Base-by-base conservation (phyloP, 2,888 invertebrate species). In the Odontomyia ornata region DNA sequence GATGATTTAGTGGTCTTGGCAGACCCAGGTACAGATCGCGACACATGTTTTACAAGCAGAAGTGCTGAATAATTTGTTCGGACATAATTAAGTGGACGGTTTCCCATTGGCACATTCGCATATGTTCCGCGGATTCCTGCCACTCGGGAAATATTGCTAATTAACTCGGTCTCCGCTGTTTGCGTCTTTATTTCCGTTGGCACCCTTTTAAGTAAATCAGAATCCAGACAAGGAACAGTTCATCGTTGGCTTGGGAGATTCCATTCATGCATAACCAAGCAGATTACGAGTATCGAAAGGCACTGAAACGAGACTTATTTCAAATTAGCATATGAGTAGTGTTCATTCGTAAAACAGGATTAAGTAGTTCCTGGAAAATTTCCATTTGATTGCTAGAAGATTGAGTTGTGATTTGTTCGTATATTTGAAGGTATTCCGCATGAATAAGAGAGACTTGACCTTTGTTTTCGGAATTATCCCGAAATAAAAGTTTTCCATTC, bases 1-100 rank as follows among this genome's bases (percentile, higher is more conserved):
- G 36, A 57, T 73, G 73, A 73, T 73, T 60, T 79, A 76, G 57
- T 76, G 65, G 52, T 77, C 75, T 67, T 77, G 65, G 65, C 75
- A 52, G 47, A 21, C 43, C 21, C 23, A 43, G 62, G 36, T 79
- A 77, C 76, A 64, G 76, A 79, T 77, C 76, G 75, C 60, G 75
- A 76, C 77, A 79, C 18, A 77, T 79, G 79, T 77, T 77, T 62
- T 67, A 76, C 76, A 79, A 57, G 64, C 47, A 76, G 60, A 77
- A 76, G 75, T 79, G 77, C 77, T 79, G 75, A 77, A 76, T 79
- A 79, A 79, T 79, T 79, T 79, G 79, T 76, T 75, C 67, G 75
- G 69, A 75, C 76, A 73, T 79, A 79, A 79, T 79, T 79, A 77
- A 77, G 76, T 77, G 76, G 79, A 77, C 73, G 75, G 77, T 46